Evolutionary conservation across 2,113 vertebrate species (phyloP).

Genomic region (Tinamus guttatus): DNA sequence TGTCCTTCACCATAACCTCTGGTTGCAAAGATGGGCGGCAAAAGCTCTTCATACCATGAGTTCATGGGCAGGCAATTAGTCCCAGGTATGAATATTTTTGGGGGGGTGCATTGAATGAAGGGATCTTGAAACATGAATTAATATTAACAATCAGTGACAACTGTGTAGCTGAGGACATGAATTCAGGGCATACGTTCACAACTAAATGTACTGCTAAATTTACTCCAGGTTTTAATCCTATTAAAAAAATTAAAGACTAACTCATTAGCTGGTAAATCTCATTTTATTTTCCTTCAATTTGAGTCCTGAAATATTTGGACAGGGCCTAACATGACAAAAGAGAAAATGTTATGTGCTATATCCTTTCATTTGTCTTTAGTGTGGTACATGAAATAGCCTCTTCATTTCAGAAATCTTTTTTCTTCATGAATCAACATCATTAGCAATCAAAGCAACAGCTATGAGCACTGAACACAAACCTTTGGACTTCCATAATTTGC

Average conservation of each 20-base stretch:
- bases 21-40: background rate
- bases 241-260: conserved; percentile 24
- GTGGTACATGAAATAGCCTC: conserved; percentile 31
- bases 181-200: background rate
- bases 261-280: conserved; percentile 22
- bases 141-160: background rate
- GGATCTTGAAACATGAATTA: background rate
- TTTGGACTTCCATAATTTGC: conserved; percentile 59
- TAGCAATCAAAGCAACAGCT: conserved; percentile 59
- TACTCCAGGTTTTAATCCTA: background rate
- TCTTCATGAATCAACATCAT: conserved; percentile 44
- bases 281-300: conserved; percentile 20
- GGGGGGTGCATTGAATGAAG: background rate
- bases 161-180: background rate
- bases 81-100: background rate
- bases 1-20: background rate
- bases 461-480: conserved; percentile 30
- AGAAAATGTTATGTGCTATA: background rate
- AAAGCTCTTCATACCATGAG: background rate
- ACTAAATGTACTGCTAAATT: background rate
- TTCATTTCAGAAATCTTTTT: conserved; percentile 32
- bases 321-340: background rate
- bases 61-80: background rate
- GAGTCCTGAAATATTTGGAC: conserved; percentile 28
- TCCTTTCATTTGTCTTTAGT: conserved; percentile 50